Base-by-base conservation (phyloP, 2,888 invertebrate species). In the Amaurobius ferox region DNA sequence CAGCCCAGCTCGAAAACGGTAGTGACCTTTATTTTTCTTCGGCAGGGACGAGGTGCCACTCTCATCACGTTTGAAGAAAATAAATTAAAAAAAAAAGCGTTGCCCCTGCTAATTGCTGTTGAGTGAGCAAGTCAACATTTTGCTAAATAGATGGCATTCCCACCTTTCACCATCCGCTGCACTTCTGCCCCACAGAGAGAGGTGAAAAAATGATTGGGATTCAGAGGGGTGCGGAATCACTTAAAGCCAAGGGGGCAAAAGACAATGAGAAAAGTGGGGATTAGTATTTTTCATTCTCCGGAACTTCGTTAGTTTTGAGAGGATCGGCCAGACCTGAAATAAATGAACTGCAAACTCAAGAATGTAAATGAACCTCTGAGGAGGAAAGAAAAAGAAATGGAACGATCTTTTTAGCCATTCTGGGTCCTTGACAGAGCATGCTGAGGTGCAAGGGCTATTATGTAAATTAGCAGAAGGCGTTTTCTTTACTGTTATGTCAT, bases 51-150 rank as follows among this genome's bases (percentile, higher is more conserved):
- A 35, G 72, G 73, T 55, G 35, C 35, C 32, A 39, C 73, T 16
- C 44, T 32, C 64, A 71, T 79, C 32, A 32, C 61, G 44, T 78
- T 62, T 39, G 40, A 62, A 66, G 39, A 40, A 72, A 79, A 64
- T 40, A 79, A 79, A 71, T 19, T 72, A 68, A 16, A 28, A 40
- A 68, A 11, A 67, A 62, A 39, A 29, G 35, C 35, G 16, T 9
- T 30, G 40, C 64, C 70, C 70, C 62, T 71, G 71, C 83, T 85
- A 85, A 85, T 85, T 85, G 83, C 72, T 72, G 83, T 71, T 85
- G 83, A 83, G 81, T 64, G 44, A 40, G 29, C 55, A 44, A 55
- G 55, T 55, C 55, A 55, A 23, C 55, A 39, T 68, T 28, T 68
- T 68, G 77, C 71, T 77, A 71, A 85, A 85, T 85, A 66, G 83